A percentile compares a stretch with the other conserved stretches of the same genome.
These are phyloP conservation scores for Corynorhinus townsendii DNA, from an alignment of 2,113 vertebrate species.

Conservation along the genomic window DNA sequence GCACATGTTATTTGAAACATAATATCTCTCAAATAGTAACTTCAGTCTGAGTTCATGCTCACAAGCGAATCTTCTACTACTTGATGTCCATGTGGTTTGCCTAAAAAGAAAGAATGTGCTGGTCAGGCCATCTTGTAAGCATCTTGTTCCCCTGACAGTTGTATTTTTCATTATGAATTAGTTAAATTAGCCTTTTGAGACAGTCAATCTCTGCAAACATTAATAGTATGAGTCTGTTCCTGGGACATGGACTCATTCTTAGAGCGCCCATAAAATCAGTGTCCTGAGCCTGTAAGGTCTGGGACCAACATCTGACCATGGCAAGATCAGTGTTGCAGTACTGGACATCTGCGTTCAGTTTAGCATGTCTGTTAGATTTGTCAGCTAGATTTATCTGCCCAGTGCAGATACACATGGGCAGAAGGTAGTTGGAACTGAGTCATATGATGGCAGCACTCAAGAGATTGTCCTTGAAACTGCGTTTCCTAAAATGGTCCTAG, in stretches of 20 bases:
- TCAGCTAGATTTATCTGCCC: too few species aligned
- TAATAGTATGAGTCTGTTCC: background rate
- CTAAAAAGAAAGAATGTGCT: background rate
- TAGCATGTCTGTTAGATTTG: background rate
- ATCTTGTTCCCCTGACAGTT: background rate
- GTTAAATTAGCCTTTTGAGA: background rate
- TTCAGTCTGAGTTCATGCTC: background rate
- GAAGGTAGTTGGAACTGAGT: background rate
- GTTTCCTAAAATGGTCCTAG: background rate
- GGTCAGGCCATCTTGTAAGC: background rate
- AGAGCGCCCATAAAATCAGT: background rate
- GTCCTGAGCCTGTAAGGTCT: background rate
- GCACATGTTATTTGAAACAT: background rate
- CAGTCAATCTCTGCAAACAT: background rate
- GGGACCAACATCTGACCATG: background rate
- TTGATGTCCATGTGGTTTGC: background rate
- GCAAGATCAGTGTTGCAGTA: background rate
- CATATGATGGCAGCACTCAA: background rate
- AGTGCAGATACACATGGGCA: accelerated
- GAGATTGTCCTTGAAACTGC: background rate
- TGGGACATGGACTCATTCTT: background rate
- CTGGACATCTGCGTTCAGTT: background rate
- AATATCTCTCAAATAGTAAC: background rate
- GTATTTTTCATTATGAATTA: background rate
- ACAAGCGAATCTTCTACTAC: background rate